phyloP scores from a whole-genome alignment of 2,797 vertebrate species.

The Scarus forsteni region DNA sequence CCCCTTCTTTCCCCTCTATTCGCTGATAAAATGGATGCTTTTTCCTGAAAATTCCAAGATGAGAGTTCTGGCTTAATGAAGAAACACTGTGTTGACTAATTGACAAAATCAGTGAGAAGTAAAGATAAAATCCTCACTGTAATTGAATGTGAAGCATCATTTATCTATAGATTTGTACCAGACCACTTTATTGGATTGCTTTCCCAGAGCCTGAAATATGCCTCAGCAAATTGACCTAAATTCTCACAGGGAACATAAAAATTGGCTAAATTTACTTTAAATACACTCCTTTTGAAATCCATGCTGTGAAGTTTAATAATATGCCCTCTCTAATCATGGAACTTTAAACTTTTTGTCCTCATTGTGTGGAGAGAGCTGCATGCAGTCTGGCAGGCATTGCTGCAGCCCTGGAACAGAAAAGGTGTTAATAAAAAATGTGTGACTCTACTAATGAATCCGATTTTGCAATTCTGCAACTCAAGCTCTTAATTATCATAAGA shows the following conservation, averaged over 20 bases:
- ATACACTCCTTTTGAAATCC: constrained; percentile 54
- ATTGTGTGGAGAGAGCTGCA: constrained; percentile 52
- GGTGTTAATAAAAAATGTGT: constrained; percentile 86
- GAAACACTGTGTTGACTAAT: constrained; percentile 80
- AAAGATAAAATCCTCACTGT: constrained; percentile 82
- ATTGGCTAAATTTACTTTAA: constrained; percentile 75
- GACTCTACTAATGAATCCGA: constrained; percentile 85
- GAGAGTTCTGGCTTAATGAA: constrained; percentile 71
- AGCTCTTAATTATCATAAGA: constrained; percentile 87
- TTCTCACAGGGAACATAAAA: constrained; percentile 68
- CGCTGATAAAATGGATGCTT: constrained; percentile 59
- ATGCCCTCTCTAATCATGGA: constrained; percentile 40
- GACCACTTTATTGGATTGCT: constrained; percentile 83
- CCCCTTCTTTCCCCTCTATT: constrained; percentile 30
- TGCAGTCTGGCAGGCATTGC: constrained; percentile 67
- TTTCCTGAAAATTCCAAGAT: constrained; percentile 48
- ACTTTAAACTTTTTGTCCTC: constrained; percentile 54
- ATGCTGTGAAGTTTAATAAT: constrained; percentile 54
- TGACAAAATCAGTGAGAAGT: constrained; percentile 80
- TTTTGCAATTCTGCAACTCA: constrained; percentile 85
- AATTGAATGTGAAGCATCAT: constrained; percentile 86
- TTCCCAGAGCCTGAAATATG: constrained; percentile 78
- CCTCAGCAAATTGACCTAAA: constrained; percentile 77
- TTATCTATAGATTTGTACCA: constrained; percentile 83
- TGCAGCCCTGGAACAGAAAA: constrained; percentile 79